Evolutionary conservation across 2,888 invertebrate species (phyloP).

Genomic region (Synergus gifuensis): DNA sequence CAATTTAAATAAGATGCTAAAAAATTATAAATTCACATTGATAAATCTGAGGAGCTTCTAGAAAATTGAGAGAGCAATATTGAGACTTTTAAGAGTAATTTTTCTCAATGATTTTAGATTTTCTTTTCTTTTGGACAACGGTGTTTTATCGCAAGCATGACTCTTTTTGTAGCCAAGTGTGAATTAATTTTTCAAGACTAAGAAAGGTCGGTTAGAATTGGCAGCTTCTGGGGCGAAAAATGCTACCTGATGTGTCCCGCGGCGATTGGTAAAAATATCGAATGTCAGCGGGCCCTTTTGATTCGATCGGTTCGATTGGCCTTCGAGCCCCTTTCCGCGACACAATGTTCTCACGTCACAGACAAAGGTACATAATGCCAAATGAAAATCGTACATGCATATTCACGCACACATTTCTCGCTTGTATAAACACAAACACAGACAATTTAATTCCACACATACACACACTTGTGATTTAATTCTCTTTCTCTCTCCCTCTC

Average conservation of each 20-base stretch:
- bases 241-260: slow-evolving; percentile 49
- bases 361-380: slow-evolving; percentile 64
- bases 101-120: too few relatives aligned
- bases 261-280: slow-evolving; percentile 59
- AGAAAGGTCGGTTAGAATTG: slow-evolving; percentile 34
- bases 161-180: slow-evolving; percentile 31
- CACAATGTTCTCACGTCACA: slow-evolving; percentile 73
- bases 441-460: slow-evolving; percentile 14
- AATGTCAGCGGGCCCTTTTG: slow-evolving; percentile 55
- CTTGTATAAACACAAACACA: neutral
- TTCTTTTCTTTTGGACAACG: too few relatives aligned
- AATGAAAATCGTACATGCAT: slow-evolving; percentile 61
- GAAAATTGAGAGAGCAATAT: too few relatives aligned
- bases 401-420: slow-evolving; percentile 28
- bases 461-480: slow-evolving; percentile 35
- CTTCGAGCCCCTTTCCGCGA: slow-evolving; percentile 63
- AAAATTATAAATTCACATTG: too few relatives aligned
- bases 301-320: slow-evolving; percentile 70
- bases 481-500: slow-evolving; percentile 8
- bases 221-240: slow-evolving; percentile 22
- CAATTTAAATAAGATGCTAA: too few relatives aligned
- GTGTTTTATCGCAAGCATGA: neutral
- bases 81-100: too few relatives aligned
- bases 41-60: too few relatives aligned
- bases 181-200: slow-evolving; percentile 38